Evolutionary conservation across 2,888 invertebrate species (phyloP).

Genomic region (Odontocolon sp.): DNA sequence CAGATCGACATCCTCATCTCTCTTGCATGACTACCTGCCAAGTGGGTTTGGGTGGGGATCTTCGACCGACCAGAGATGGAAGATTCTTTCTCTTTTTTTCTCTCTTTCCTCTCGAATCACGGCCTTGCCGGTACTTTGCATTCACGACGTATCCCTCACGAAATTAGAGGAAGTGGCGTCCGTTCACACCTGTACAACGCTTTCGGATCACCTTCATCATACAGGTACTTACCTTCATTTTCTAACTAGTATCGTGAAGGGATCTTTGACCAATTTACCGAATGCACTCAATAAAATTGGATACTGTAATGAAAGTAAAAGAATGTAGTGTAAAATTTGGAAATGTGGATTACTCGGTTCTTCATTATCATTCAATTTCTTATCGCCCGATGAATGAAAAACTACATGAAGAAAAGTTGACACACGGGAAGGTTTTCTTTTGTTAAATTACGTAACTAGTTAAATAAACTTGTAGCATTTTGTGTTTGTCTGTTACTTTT

Average conservation of each 20-base stretch:
- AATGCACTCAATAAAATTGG: background rate
- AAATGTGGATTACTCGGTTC: too few relatives aligned
- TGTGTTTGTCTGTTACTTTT: too few relatives aligned
- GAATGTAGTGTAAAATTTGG: too few relatives aligned
- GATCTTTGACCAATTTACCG: background rate
- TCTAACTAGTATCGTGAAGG: background rate
- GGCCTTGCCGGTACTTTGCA: constrained; percentile 61
- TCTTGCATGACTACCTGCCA: constrained; percentile 72
- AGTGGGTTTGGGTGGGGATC: constrained; percentile 42
- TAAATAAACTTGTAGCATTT: too few relatives aligned
- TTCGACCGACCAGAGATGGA: constrained; percentile 10
- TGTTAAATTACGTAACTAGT: too few relatives aligned
- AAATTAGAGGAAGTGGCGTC: constrained; percentile 63
- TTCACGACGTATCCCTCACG: constrained; percentile 59
- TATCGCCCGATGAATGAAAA: too few relatives aligned
- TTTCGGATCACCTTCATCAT: constrained; percentile 42
- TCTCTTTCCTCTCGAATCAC: constrained; percentile 56
- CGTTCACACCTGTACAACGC: constrained; percentile 60
- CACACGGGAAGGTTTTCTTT: too few relatives aligned
- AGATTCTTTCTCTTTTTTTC: constrained; percentile 1
- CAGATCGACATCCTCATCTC: constrained; percentile 55
- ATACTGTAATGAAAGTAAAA: too few relatives aligned
- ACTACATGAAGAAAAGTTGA: too few relatives aligned
- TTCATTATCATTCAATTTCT: too few relatives aligned
- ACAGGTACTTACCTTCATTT: background rate